phyloP scores from a whole-genome alignment of 2,888 invertebrate genomes.

The Drosophila kanekoi region DNA sequence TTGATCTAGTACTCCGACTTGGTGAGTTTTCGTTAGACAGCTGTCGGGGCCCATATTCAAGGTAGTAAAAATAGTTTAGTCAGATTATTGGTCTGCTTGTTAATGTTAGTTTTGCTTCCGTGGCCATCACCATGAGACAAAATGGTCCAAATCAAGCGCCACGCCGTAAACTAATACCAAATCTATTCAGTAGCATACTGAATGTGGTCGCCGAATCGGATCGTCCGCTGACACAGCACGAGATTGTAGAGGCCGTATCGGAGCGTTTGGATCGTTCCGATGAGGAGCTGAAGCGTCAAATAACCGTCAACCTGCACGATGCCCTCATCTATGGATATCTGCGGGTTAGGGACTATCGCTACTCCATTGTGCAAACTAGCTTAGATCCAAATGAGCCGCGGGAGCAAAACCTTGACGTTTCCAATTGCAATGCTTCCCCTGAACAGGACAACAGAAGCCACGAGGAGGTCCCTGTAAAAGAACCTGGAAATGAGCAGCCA shows the following conservation, averaged over 20 bases:
- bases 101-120: neutral
- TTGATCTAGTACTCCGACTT: constrained; percentile 7
- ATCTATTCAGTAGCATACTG: constrained; percentile 55
- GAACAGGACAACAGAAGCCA: neutral
- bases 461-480: neutral
- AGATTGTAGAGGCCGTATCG: constrained; percentile 60
- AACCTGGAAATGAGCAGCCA: neutral
- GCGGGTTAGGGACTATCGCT: constrained; percentile 54
- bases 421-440: neutral
- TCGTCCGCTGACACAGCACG: constrained; percentile 62
- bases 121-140: constrained; percentile 36
- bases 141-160: constrained; percentile 65
- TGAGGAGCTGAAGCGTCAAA: constrained; percentile 66
- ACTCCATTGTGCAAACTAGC: constrained; percentile 40
- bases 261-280: constrained; percentile 59
- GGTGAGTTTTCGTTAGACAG: neutral
- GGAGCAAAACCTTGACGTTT: neutral
- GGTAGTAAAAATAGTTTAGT: neutral
- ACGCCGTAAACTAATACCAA: constrained; percentile 64
- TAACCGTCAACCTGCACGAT: constrained; percentile 61
- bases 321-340: constrained; percentile 65
- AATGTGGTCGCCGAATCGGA: constrained; percentile 60
- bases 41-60: constrained; percentile 1
- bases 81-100: neutral
- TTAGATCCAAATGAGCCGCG: constrained; percentile 32